Conservation (phyloP, 2,113 vertebrate species). For the Arizona elegans region DNA sequence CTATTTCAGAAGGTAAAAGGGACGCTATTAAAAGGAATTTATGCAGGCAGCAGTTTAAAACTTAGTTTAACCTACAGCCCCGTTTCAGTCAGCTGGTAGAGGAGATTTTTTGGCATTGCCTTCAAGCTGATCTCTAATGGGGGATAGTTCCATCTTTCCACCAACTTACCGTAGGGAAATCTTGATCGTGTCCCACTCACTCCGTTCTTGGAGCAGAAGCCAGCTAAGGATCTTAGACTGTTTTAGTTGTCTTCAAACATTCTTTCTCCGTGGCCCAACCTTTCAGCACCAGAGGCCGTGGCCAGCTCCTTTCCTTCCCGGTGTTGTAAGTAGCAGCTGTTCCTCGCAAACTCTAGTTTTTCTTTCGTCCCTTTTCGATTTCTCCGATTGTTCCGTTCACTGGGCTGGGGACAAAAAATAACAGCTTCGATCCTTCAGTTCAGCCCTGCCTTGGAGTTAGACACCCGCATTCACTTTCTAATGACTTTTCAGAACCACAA, state of each 20-base stretch:
- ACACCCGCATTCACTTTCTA: not conserved
- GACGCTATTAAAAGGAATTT: not conserved
- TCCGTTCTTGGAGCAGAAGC: not conserved
- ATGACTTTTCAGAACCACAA: not conserved
- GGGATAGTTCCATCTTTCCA: not conserved
- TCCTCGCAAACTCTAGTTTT: too few species aligned
- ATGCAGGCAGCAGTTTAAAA: not conserved
- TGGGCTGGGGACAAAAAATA: not conserved
- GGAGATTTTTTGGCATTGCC: not conserved
- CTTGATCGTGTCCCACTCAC: not conserved
- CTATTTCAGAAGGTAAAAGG: not conserved
- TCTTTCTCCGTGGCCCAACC: not conserved
- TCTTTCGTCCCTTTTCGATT: not conserved
- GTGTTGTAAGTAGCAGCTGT: too few species aligned
- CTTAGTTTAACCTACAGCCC: too few species aligned
- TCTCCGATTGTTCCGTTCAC: not conserved
- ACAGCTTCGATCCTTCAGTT: not conserved
- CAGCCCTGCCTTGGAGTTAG: not conserved
- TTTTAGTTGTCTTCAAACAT: conserved; percentile 7
- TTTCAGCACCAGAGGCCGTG: conserved; percentile 16
- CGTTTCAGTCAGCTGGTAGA: not conserved
- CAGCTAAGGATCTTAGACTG: not conserved
- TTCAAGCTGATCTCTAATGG: not conserved
- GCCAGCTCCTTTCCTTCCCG: not conserved
- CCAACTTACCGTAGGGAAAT: conserved; percentile 4